A percentile compares a stretch with the other conserved stretches of the same genome.
phyloP scores from a whole-genome alignment of 2,113 vertebrate species.

The Brachypodius melanocephalos region DNA sequence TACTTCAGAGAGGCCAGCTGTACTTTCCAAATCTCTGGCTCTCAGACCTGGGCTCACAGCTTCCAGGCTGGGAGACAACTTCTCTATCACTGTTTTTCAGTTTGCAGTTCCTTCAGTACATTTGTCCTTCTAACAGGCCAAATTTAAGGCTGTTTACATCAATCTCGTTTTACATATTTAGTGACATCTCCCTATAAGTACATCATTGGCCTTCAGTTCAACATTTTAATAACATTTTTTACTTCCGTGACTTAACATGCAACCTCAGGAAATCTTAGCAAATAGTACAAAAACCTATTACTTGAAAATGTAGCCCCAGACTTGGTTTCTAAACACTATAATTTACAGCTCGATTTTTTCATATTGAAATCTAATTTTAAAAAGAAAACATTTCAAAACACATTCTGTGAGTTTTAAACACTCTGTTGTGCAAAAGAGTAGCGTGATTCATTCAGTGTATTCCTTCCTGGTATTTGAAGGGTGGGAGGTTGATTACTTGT shows the following conservation, averaged over 20 bases:
- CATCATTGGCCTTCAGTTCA: not conserved
- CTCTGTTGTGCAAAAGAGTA: not conserved
- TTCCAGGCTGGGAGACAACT: not conserved
- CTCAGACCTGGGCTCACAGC: not conserved
- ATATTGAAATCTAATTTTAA: not conserved
- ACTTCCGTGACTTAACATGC: not conserved
- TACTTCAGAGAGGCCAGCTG: not conserved
- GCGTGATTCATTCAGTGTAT: not conserved
- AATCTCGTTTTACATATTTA: not conserved
- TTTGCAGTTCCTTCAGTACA: not conserved
- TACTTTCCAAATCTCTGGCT: not conserved
- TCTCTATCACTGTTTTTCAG: not conserved
- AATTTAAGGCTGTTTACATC: not conserved
- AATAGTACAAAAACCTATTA: not conserved
- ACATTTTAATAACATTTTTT: not conserved
- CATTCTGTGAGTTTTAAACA: not conserved
- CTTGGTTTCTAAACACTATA: not conserved
- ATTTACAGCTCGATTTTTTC: not conserved
- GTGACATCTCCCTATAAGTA: not conserved
- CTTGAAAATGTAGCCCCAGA: not conserved
- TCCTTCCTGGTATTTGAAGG: not conserved
- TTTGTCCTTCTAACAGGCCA: not conserved
- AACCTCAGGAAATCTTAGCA: not conserved
- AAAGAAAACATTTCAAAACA: not conserved
- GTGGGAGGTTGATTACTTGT: not conserved